These are phyloP conservation scores for Melanotaenia boesemani DNA, from an alignment of 2,797 vertebrate genomes.

Conservation along the genomic window DNA sequence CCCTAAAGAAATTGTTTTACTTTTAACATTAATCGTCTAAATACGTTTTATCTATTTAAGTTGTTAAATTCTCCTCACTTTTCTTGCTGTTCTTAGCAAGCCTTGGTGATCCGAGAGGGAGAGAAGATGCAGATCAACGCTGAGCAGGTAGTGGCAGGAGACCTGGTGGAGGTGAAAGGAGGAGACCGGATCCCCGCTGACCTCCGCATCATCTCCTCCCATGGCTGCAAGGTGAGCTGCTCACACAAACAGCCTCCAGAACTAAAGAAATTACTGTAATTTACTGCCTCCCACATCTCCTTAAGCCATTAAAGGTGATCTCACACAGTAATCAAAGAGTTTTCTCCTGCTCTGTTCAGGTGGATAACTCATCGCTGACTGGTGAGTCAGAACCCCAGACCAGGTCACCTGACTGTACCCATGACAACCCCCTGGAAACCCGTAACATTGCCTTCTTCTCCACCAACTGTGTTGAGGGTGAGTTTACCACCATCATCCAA, in stretches of 20 bases:
- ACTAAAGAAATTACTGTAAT: neutral
- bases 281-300: neutral
- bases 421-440: slow-evolving; percentile 94
- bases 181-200: slow-evolving; percentile 93
- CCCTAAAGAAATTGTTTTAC: too few relatives aligned
- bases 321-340: neutral
- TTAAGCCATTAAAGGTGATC: neutral
- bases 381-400: slow-evolving; percentile 95
- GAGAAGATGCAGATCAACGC: slow-evolving; percentile 95
- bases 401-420: slow-evolving; percentile 92
- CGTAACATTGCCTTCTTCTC: slow-evolving; percentile 95
- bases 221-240: slow-evolving; percentile 90
- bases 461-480: slow-evolving; percentile 95
- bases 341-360: slow-evolving; percentile 72
- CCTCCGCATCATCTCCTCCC: slow-evolving; percentile 90
- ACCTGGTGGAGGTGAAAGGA: slow-evolving; percentile 94
- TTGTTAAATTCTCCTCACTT: neutral
- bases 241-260: neutral
- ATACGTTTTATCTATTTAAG: neutral
- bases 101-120: slow-evolving; percentile 92
- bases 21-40: too few relatives aligned
- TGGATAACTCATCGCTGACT: slow-evolving; percentile 94
- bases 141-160: slow-evolving; percentile 92
- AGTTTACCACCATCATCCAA: slow-evolving; percentile 13
- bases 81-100: slow-evolving; percentile 84